Evolutionary conservation across 2,888 invertebrate species (phyloP), one percentile per base, ranked within the genome.

Genomic region (Odontocolon sp.): DNA sequence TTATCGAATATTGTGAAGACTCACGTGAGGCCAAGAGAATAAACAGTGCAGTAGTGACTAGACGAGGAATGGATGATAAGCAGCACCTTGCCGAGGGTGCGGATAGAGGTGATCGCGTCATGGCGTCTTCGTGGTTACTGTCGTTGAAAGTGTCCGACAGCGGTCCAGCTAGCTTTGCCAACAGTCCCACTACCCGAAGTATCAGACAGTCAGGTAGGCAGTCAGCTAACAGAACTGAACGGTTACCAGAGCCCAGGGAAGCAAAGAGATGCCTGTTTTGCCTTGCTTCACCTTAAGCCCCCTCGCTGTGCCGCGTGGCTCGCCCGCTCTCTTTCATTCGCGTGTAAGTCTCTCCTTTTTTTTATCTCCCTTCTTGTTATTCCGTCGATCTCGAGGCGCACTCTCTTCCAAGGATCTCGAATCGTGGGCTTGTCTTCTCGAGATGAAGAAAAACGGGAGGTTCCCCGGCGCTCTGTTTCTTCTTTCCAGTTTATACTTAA

Each of bases 41-140:
- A 73, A 85, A 82, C 42, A 87, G 64, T 73, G 81, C 79, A 33
- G 70, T 77, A 75, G 81, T 78, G 83, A 88, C 80, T 80, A 86
- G 86, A 85, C 84, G 84, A 66, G 82, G 75, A 67, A 52, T 59
- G 31, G 73, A 69, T 38, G 64, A 73, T 16, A 69, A 64, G 21
- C 59, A 66, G 72, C 82, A 82, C 82, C 84, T 85, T 77, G 83
- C 63, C 79, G 84, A 79, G 67, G 78, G 79, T 81, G 82, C 77
- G 68, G 84, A 81, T 84, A 84, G 83, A 85, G 87, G 82, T 87
- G 89, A 84, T 87, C 86, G 87, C 87, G 86, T 87, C 89, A 90
- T 90, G 89, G 84, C 87, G 89, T 86, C 88, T 87, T 87, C 87
- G 86, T 87, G 87, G 86, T 89, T 87, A 90, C 90, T 89, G 89